phyloP scores from a whole-genome alignment of 2,797 vertebrate species.

The Loris lydekkerianus region DNA sequence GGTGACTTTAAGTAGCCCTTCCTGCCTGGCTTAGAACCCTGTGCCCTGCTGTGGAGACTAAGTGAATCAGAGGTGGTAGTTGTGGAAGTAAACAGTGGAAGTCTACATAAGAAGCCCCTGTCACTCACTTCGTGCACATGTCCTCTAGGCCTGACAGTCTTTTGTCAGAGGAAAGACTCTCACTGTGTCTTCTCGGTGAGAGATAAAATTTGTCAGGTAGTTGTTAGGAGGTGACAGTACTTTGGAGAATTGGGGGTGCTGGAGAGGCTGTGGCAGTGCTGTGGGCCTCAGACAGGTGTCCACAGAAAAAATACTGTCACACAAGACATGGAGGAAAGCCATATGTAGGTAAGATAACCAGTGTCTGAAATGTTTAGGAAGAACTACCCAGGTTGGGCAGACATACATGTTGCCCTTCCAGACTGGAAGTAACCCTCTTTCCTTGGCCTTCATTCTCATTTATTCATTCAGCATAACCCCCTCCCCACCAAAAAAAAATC shows the following conservation, averaged over 20 bases:
- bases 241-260: background rate
- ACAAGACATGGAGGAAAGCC: background rate
- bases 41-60: background rate
- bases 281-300: background rate
- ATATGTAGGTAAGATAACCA: no score
- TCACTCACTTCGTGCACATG: background rate
- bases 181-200: no score
- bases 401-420: background rate
- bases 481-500: no score
- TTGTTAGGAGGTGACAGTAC: no score
- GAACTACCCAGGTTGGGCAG: background rate
- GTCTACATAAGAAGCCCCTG: background rate
- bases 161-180: background rate
- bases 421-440: no score
- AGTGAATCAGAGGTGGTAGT: background rate
- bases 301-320: background rate
- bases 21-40: background rate
- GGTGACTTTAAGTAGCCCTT: background rate
- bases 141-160: background rate
- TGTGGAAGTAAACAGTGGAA: background rate
- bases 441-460: background rate
- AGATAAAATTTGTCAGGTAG: no score
- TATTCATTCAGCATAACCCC: background rate
- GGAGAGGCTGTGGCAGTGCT: no score
- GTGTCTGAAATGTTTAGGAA: background rate